Evolutionary conservation across 1,140 invertebrate species (phyloP), one percentile per base, ranked within the genome.

Genomic region (Drosophila sechellia): DNA sequence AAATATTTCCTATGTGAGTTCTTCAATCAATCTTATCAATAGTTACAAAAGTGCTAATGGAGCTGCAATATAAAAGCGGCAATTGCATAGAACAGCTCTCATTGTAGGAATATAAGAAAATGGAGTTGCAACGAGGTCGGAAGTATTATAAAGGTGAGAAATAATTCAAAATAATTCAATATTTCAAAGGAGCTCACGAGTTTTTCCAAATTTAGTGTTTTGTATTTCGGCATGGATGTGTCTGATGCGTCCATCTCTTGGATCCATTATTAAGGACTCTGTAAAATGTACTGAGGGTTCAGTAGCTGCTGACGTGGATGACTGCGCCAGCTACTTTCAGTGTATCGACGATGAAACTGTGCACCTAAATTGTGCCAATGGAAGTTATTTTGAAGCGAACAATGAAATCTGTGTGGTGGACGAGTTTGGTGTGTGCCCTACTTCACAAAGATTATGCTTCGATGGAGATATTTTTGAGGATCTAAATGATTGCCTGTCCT

Each of bases 391-490:
- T 13, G 64, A 85, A 68, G 6, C 42, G 0, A 20, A n/a, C 0
- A 53, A 45, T 22, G 63, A 86, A 2, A 70, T 86, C 2, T 85
- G 81, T 20, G 60, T 84, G 12, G 66, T 77, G 20, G 77, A 80
- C 35, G 50, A 46, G 8, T 25, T 35, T 17, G 49, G 40, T 8
- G 17, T 70, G 8, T 79, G 70, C 15, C 31, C 42, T 4, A 43
- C 48, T 8, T 27, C 48, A 1, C 0, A 11, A 5, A 40, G 11
- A 8, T 43, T 22, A 3, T 79, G 72, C 4, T 12, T 31, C 0
- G 76, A 79, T 2, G 68, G 60, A 1, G 42, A 54, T 0, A 27
- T 68, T 3, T 22, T 25, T 2, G n/a, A n/a, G 31, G 46, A 79
- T 43, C 20, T 42, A 1, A 5, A 17, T 0, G 11, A 73, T 20